phyloP scores from a whole-genome alignment of 2,113 vertebrate genomes.

The Lipophrys pholis region DNA sequence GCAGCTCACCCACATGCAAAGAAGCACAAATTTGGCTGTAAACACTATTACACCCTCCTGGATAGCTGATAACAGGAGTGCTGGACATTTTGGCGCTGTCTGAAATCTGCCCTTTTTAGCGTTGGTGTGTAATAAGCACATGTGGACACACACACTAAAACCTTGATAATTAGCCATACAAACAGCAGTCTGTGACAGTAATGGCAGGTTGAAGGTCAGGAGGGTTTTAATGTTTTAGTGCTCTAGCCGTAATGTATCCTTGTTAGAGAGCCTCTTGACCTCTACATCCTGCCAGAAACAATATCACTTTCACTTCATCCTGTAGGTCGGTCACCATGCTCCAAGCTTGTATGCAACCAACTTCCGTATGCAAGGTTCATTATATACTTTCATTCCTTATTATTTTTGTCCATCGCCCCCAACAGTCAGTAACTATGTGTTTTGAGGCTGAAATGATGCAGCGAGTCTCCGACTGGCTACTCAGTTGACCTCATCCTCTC shows the following conservation, averaged over 20 bases:
- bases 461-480: conserved; percentile 39
- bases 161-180: conserved; percentile 52
- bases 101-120: conserved; percentile 19
- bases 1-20: no score
- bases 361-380: not conserved
- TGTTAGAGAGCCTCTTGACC: conserved; percentile 59
- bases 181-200: conserved; percentile 48
- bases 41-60: not conserved
- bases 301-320: conserved; percentile 53
- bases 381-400: not conserved
- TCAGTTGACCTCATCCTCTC: conserved; percentile 64
- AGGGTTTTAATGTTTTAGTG: conserved; percentile 56
- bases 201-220: conserved; percentile 65
- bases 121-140: conserved; percentile 29
- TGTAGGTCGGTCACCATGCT: conserved; percentile 15
- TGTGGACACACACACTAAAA: conserved; percentile 17
- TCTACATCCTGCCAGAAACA: conserved; percentile 54
- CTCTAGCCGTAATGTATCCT: conserved; percentile 49
- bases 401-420: conserved; percentile 17
- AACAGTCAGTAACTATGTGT: conserved; percentile 38
- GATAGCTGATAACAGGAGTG: conserved; percentile 50
- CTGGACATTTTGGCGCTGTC: conserved; percentile 40
- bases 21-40: no score
- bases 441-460: conserved; percentile 37
- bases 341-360: conserved; percentile 27